Evolutionary conservation across 2,113 vertebrate genomes (phyloP).

Genomic region (Notechis scutatus): DNA sequence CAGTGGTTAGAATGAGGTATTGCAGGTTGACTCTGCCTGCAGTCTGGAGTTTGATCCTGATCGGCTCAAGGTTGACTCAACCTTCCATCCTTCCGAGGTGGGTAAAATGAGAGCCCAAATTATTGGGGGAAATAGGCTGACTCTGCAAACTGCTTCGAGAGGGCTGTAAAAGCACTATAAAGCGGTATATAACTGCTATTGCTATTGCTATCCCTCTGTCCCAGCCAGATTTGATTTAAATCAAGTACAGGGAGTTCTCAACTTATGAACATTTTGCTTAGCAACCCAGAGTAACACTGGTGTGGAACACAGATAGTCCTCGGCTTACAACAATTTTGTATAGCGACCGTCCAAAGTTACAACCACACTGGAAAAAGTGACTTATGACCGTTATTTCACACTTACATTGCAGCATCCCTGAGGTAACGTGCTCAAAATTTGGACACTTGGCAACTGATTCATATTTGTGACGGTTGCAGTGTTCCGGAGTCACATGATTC

Average conservation of each 20-base stretch:
- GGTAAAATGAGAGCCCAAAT: too few relatives aligned
- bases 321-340: background rate
- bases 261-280: background rate
- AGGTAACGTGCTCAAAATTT: background rate
- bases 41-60: too few relatives aligned
- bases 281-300: background rate
- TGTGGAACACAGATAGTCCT: too few relatives aligned
- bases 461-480: background rate
- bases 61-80: too few relatives aligned
- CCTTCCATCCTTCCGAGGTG: too few relatives aligned
- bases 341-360: background rate
- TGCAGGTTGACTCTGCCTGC: too few relatives aligned
- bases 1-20: too few relatives aligned
- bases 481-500: background rate
- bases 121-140: too few relatives aligned
- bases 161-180: too few relatives aligned
- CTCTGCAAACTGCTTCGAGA: too few relatives aligned
- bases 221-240: background rate
- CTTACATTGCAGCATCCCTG: background rate
- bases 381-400: background rate
- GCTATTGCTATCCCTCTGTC: background rate
- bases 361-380: background rate
- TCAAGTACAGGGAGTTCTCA: background rate
- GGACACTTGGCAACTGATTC: background rate
- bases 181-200: too few relatives aligned